Base-by-base conservation (phyloP, 2,797 vertebrate species). In the Semaprochilodus insignis region DNA sequence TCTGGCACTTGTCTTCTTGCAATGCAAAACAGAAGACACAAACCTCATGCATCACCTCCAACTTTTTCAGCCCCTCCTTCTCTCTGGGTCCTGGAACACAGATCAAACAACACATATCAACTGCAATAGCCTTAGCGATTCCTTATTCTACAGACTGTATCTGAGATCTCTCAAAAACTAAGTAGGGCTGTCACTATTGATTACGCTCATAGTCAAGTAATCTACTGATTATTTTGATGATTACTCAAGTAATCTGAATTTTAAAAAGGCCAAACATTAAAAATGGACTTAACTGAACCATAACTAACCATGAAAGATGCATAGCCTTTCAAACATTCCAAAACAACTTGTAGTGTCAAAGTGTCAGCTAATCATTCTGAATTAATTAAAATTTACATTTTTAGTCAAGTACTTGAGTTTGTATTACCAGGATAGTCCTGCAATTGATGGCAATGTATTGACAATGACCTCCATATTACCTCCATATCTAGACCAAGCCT, bases 31-130 rank as follows among this genome's bases (percentile, higher is more conserved):
- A 66, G 15, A 59, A 60, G 60, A 63, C 31, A 66, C 66, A 63
- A 51, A 73, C 59, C 54, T 81, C 51, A 57, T 23, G 25, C 57
- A 52, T 77, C 74, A 73, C 25, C 54, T 65, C 54, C 72, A 70
- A 5, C 25, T 34, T 27, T 14, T 16, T 70, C 13, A 1, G 55
- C n/a, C 75, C 70, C 31, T 21, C 36, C 21, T 14, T 81, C 13
- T 73, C 51, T 34, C 52, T 15, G 70, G 23, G 44, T 70, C 67
- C 34, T 57, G 66, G 77, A 79, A 71, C 25, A 31, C 16, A 48
- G 44, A 60, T 23, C 44, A 55, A 74, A 71, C 44, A 51, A 15
- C 67, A 27, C 52, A 57, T 31, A 73, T 55, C 69, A 31, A 44
- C 19, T 3, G 4, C 51, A 19, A 52, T 13, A 27, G 71, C 16